phyloP scores from a whole-genome alignment of 2,888 invertebrate species.

The Trypoxylon attenuatum region DNA sequence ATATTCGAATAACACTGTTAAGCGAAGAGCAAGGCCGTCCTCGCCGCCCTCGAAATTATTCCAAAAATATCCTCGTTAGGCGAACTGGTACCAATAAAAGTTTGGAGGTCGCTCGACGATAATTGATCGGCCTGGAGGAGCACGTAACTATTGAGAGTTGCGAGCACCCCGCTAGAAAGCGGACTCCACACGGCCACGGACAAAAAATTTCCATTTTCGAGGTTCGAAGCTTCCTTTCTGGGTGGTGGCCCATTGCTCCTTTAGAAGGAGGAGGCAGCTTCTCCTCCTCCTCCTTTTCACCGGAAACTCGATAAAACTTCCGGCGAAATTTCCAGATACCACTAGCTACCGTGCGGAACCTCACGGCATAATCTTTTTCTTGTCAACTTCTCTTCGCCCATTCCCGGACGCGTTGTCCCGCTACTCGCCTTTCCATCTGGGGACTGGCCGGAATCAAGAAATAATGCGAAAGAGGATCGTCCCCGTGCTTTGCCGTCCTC shows the following conservation, averaged over 20 bases:
- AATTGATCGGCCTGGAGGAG: constrained; percentile 47
- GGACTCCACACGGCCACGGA: not conserved
- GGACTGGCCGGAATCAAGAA: no score
- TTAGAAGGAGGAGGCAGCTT: constrained; percentile 6
- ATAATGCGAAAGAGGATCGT: no score
- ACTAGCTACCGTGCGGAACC: constrained; percentile 15
- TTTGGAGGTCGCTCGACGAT: constrained; percentile 37
- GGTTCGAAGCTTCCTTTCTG: not conserved
- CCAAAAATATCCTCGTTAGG: constrained; percentile 35
- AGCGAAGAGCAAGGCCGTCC: no score
- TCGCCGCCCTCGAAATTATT: constrained; percentile 23
- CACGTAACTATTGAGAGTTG: constrained; percentile 25
- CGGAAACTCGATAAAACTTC: constrained; percentile 48
- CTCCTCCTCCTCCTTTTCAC: constrained; percentile 8
- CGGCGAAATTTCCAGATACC: constrained; percentile 36
- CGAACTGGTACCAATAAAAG: constrained; percentile 25
- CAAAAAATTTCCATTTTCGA: constrained; percentile 4
- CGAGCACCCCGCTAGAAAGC: constrained; percentile 9
- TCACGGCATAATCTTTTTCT: constrained; percentile 39
- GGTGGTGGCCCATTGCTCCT: not conserved
- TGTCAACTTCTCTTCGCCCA: constrained; percentile 16
- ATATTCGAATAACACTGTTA: constrained; percentile 30
- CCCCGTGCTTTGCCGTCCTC: no score
- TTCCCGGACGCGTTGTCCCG: constrained; percentile 5
- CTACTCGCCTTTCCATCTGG: no score